Base-by-base conservation (phyloP, 1,140 invertebrate genomes). In the Neodiprion fabricii region DNA sequence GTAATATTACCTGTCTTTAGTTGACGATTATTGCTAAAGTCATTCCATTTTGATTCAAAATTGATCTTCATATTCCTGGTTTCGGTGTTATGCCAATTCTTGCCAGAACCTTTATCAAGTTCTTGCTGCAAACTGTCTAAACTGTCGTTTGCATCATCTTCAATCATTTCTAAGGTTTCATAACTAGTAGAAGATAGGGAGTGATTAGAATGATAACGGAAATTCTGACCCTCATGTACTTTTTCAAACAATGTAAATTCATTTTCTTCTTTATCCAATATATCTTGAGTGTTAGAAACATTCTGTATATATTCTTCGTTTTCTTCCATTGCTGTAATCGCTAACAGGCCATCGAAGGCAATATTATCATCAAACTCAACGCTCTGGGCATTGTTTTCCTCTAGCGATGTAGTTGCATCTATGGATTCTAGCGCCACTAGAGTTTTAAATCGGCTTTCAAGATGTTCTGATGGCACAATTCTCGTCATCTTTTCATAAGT, bases 271-370 rank as follows among this genome's bases (percentile, higher is more conserved):
- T 12, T 61, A 17, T 61, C 53, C n/a, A 61, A 17, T 14, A 61
- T 7, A 61, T 61, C 53, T 14, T 17, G 11, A 17, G 11, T 17
- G 7, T 17, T 61, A 17, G 53, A 61, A 14, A 61, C 53, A 61
- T 17, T 61, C 53, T 61, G 53, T 61, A 61, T 61, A 61, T 61
- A 61, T 61, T 61, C 53, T 17, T 61, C 53, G n/a, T 14, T 61
- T 17, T 17, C 53, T 61, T 17, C 53, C 11, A 61, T 61, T 17
- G 11, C 53, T 7, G 11, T 8, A 5, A 17, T 14, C 53, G 53
- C 11, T 17, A 61, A 61, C 11, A 61, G 11, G n/a, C n/a, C n/a
- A 12, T 61, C 53, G 53, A 61, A 61, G n/a, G 53, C 5, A 61
- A 61, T 9, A 9, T 61, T 61, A 61, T 61, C 53, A 12, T 17